These are phyloP conservation scores for Hirtodrosophila alboralis DNA, from an alignment of 2,888 invertebrate genomes.

Conservation along the genomic window DNA sequence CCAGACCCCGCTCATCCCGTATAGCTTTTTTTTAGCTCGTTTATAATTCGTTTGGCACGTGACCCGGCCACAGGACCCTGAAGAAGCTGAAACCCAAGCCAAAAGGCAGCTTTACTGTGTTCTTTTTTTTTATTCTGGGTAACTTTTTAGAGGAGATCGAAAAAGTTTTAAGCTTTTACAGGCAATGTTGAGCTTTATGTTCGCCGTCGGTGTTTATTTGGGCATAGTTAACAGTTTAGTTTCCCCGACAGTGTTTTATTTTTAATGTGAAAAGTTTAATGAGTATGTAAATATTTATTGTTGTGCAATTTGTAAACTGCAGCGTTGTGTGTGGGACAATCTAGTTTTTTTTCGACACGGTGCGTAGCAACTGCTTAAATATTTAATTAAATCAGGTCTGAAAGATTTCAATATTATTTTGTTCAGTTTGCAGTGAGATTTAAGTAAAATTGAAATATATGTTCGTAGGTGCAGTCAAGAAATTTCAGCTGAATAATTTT, in stretches of 20 bases:
- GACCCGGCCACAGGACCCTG: slow-evolving; percentile 33
- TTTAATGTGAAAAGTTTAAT: slow-evolving; percentile 74
- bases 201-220: slow-evolving; percentile 35
- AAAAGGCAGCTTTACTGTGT: slow-evolving; percentile 28
- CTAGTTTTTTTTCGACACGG: not conserved
- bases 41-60: slow-evolving; percentile 45
- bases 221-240: slow-evolving; percentile 45
- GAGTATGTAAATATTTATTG: slow-evolving; percentile 74
- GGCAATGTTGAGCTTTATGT: slow-evolving; percentile 21
- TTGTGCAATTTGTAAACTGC: slow-evolving; percentile 46
- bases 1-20: slow-evolving; percentile 6
- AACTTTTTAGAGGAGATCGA: slow-evolving; percentile 58
- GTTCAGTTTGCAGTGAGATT: no score
- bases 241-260: slow-evolving; percentile 36
- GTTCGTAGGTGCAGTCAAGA: no score
- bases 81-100: slow-evolving; percentile 5
- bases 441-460: no score
- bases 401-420: slow-evolving; percentile 1
- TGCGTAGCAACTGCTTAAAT: slow-evolving; percentile 13
- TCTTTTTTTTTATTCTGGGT: slow-evolving; percentile 9
- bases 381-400: slow-evolving; percentile 31
- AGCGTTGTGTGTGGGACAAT: not conserved
- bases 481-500: no score
- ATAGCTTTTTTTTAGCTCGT: slow-evolving; percentile 6
- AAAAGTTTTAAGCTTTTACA: slow-evolving; percentile 61